Evolutionary conservation across 2,113 vertebrate species (phyloP).

Genomic region (Neoarius graeffei): DNA sequence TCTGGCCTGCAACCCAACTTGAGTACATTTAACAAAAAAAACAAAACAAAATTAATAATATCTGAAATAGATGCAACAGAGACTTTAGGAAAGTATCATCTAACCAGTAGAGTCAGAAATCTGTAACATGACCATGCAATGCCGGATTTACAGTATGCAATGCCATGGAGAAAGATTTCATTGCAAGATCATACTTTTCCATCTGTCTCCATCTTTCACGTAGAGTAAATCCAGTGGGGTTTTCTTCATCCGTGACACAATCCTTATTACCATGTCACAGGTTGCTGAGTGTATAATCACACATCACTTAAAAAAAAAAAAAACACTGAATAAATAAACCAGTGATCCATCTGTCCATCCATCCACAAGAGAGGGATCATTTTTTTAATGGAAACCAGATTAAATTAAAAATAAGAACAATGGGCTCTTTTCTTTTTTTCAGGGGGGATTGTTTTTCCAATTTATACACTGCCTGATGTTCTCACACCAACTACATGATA

Average conservation of each 20-base stretch:
- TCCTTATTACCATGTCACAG: slow-evolving; percentile 42
- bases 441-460: too few relatives aligned
- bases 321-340: background rate
- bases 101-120: background rate
- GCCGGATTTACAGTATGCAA: background rate
- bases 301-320: slow-evolving; percentile 4
- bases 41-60: too few relatives aligned
- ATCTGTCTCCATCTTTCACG: background rate
- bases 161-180: background rate
- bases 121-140: background rate
- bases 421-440: too few relatives aligned
- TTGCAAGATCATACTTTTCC: background rate
- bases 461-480: background rate
- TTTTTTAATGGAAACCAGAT: background rate
- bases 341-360: background rate
- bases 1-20: background rate
- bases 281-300: slow-evolving; percentile 9
- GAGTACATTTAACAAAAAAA: background rate
- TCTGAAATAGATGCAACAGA: background rate
- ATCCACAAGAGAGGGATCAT: background rate
- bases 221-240: slow-evolving; percentile 32
- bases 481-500: background rate
- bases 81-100: background rate
- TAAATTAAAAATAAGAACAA: background rate
- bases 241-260: slow-evolving; percentile 15